A percentile compares a stretch with the other conserved stretches of the same genome.
Evolutionary conservation across 2,113 vertebrate species (phyloP).

Genomic region (Leptodactylus fuscus): DNA sequence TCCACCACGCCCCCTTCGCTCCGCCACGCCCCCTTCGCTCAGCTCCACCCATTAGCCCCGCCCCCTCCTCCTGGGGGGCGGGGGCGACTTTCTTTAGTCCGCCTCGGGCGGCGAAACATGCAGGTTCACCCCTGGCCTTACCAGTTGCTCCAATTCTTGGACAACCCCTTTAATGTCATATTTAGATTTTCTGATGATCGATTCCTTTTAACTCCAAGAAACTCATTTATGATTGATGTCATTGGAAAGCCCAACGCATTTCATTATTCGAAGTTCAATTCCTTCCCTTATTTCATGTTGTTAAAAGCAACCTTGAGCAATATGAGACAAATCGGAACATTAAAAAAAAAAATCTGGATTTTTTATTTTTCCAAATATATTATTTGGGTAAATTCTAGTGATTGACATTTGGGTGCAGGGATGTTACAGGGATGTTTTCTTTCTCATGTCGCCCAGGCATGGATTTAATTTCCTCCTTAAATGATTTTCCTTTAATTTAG

Average conservation of each 20-base stretch:
- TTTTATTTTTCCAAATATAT: background rate
- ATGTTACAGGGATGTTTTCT: background rate
- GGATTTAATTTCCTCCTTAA: constrained; percentile 38
- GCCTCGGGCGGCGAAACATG: too few relatives aligned
- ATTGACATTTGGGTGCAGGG: background rate
- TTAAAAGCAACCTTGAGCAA: background rate
- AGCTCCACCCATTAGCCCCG: too few relatives aligned
- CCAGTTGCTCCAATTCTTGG: too few relatives aligned
- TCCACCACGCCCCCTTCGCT: too few relatives aligned
- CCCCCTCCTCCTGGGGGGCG: too few relatives aligned
- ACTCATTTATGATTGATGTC: background rate
- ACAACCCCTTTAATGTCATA: too few relatives aligned
- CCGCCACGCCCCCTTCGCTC: too few relatives aligned
- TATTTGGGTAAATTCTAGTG: background rate
- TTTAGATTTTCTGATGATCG: too few relatives aligned
- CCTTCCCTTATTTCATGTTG: background rate
- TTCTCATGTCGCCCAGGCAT: constrained; percentile 24
- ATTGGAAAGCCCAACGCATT: background rate
- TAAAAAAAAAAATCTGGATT: background rate
- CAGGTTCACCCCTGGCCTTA: too few relatives aligned
- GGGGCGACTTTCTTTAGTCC: too few relatives aligned
- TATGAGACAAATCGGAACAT: background rate
- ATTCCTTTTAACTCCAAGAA: too few relatives aligned
- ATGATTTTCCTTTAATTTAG: constrained; percentile 38
- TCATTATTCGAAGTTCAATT: background rate